Evolutionary conservation across 2,797 vertebrate genomes (phyloP), one percentile per base, ranked within the genome.

Genomic region (Tauraco hartlaubi): DNA sequence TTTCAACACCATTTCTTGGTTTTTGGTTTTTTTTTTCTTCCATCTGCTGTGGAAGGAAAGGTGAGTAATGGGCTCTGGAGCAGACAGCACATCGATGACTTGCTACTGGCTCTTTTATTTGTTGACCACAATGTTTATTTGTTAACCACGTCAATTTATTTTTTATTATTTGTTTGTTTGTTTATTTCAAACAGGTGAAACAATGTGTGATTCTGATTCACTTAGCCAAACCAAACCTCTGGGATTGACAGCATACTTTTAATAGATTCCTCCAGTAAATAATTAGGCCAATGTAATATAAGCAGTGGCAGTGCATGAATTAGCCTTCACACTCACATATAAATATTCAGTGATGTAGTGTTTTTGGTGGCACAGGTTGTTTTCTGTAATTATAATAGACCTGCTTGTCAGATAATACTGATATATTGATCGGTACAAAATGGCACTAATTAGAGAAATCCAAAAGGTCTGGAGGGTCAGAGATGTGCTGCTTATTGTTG

Each of bases 191-290:
- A 96, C 94, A 94, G 77, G 69, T 94, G 86, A 93, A 96, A 95
- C 95, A 74, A 54, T 87, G 68, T 1, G 0, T 95, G 92, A 93
- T 94, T 97, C 90, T 92, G 88, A 95, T 97, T 97, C 86, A 93
- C 75, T 93, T 95, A 94, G 80, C 86, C 94, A 94, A 97, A 95
- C 59, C 39, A 88, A 87, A 93, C 95, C 85, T 84, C 78, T 86
- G 71, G 79, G 87, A 97, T 72, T 96, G 96, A 97, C 95, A 97
- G 83, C 18, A 6, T 28, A 80, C 23, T 94, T 97, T 75, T 89
- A 96, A 88, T 92, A 93, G 93, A 97, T 96, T 95, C 88, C 75
- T 96, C 74, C 85, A 96, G 94, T 88, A 97, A 93, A 93, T 94
- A 80, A 96, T 97, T 97, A 97, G 90, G 83, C 75, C 78, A 94